phyloP scores from a whole-genome alignment of 2,113 vertebrate genomes.

The Corythoichthys intestinalis region DNA sequence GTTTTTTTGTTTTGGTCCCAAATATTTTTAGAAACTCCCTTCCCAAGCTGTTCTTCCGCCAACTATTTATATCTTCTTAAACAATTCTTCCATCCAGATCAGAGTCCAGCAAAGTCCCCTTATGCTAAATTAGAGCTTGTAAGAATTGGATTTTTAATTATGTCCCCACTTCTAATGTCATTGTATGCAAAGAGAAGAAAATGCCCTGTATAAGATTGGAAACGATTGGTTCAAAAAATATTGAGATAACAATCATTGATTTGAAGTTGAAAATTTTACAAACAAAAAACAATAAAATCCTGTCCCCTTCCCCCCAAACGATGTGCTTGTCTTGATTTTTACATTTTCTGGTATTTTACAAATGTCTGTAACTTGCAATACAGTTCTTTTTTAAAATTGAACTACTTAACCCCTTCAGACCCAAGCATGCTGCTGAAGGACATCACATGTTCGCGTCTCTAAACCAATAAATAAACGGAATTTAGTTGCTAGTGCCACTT shows the following conservation, averaged over 20 bases:
- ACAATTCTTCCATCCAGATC: slow-evolving; percentile 21
- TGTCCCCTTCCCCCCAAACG: slow-evolving; percentile 55
- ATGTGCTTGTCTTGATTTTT: slow-evolving; percentile 29
- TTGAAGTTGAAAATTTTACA: slow-evolving; percentile 38
- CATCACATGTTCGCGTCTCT: too few relatives aligned
- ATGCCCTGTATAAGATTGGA: slow-evolving; percentile 47
- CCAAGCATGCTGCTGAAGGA: too few relatives aligned
- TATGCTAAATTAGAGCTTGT: slow-evolving; percentile 43
- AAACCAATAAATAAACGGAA: too few relatives aligned
- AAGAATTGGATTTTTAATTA: slow-evolving; percentile 70
- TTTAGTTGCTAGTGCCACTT: too few relatives aligned
- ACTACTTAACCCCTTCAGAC: too few relatives aligned
- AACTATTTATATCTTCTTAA: slow-evolving; percentile 27
- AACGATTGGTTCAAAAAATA: slow-evolving; percentile 43
- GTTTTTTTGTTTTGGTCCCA: slow-evolving; percentile 32
- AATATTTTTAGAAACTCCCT: too few relatives aligned
- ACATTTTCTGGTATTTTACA: too few relatives aligned
- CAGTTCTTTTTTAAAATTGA: background rate
- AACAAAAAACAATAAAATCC: slow-evolving; percentile 54
- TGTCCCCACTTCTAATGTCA: slow-evolving; percentile 61
- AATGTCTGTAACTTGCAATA: background rate
- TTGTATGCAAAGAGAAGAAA: slow-evolving; percentile 25
- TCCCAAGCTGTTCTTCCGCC: slow-evolving; percentile 65
- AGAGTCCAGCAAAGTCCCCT: slow-evolving; percentile 62
- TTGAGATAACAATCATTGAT: slow-evolving; percentile 29